Evolutionary conservation across 2,797 vertebrate genomes (phyloP).

Genomic region (Danio choprae): DNA sequence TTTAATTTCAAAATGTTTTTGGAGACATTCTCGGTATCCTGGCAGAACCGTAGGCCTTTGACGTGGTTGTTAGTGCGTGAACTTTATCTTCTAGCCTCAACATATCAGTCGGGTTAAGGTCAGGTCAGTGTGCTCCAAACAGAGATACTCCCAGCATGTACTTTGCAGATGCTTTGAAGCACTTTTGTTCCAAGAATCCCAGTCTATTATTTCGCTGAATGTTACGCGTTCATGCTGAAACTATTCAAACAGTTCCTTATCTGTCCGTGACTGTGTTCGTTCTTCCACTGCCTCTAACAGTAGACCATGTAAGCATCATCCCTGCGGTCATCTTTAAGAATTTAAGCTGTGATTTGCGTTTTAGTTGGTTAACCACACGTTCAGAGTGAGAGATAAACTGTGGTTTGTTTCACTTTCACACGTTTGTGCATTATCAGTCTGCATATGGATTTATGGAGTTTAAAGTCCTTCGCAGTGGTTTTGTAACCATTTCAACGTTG

Average conservation of each 20-base stretch:
- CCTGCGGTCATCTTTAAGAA: neutral
- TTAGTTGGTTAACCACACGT: neutral
- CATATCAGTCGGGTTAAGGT: slow-evolving; percentile 10
- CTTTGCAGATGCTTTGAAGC: neutral
- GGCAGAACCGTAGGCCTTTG: neutral
- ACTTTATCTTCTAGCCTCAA: slow-evolving; percentile 21
- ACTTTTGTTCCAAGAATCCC: slow-evolving; percentile 7
- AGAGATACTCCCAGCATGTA: neutral
- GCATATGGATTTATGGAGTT: neutral
- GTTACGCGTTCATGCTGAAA: slow-evolving; percentile 3
- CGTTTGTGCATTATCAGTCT: neutral
- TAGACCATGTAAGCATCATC: neutral
- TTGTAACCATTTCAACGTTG: neutral
- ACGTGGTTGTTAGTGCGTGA: neutral
- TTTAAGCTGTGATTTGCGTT: neutral
- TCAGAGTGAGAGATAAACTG: neutral
- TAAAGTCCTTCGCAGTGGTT: neutral
- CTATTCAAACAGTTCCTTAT: neutral
- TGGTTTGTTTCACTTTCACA: neutral
- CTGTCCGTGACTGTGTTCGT: neutral
- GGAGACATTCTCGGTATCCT: neutral
- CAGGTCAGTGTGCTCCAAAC: slow-evolving; percentile 13
- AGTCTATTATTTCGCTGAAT: slow-evolving; percentile 23
- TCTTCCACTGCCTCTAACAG: neutral
- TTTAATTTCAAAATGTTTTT: neutral